Conservation (phyloP, 2,888 invertebrate genomes). For the Anorthoa munda region DNA sequence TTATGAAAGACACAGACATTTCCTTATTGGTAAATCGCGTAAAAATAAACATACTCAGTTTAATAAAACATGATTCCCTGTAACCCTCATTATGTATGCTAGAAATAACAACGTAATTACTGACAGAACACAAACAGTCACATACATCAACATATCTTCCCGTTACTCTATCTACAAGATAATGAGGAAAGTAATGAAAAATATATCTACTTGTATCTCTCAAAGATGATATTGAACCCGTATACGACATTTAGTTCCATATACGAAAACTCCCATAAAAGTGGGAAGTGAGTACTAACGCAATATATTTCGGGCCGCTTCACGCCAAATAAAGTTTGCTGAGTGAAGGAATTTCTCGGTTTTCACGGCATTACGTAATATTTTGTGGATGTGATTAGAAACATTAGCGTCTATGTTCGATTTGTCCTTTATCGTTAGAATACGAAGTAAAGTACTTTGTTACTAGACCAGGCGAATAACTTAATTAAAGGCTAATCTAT, state of each 20-base stretch:
- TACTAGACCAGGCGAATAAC: no score
- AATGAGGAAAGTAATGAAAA: conserved; percentile 31
- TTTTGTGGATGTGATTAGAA: conserved; percentile 17
- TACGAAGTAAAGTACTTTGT: no score
- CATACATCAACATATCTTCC: conserved; percentile 7
- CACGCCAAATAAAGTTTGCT: conserved; percentile 52
- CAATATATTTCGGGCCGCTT: conserved; percentile 50
- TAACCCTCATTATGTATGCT: neutral
- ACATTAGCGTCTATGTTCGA: conserved; percentile 27
- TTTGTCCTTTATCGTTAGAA: neutral
- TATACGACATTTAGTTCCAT: conserved; percentile 53
- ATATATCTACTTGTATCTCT: conserved; percentile 27
- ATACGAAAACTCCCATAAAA: conserved; percentile 56
- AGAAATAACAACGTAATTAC: neutral
- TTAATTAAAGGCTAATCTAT: no score
- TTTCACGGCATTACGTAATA: conserved; percentile 11
- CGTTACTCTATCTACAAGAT: conserved; percentile 11
- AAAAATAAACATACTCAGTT: neutral
- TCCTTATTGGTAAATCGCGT: no score
- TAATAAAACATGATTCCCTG: neutral
- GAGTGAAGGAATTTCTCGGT: conserved; percentile 13
- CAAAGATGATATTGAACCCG: conserved; percentile 37
- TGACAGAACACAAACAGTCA: neutral
- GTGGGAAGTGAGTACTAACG: conserved; percentile 42
- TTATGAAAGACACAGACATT: no score